phyloP scores from a whole-genome alignment of 2,888 invertebrate species.

The Hydroisotoma schaefferi region DNA sequence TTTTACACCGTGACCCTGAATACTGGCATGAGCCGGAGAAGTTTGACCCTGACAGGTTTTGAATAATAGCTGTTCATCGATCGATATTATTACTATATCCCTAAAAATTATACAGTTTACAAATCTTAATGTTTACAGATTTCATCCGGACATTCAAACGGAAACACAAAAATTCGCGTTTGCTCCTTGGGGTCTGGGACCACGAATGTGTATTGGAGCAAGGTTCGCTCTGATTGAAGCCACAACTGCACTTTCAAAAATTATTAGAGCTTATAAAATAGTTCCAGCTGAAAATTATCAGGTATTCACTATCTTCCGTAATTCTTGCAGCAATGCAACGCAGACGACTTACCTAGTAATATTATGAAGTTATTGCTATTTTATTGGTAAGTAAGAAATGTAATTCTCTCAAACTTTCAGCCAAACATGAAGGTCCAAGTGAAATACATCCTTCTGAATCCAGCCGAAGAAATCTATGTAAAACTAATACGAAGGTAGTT shows the following conservation, averaged over 20 bases:
- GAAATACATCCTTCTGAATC: constrained; percentile 46
- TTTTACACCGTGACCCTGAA: constrained; percentile 44
- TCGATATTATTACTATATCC: not conserved
- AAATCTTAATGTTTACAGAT: constrained; percentile 16
- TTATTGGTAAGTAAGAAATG: no score
- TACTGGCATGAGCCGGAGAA: constrained; percentile 47
- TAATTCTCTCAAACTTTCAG: constrained; percentile 26
- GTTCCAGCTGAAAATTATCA: constrained; percentile 37
- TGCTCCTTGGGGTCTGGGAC: constrained; percentile 45
- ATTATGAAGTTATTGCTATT: no score
- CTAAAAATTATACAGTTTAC: not conserved
- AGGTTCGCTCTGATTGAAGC: constrained; percentile 48
- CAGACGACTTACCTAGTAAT: no score
- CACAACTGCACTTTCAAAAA: constrained; percentile 43
- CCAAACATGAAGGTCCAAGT: constrained; percentile 42
- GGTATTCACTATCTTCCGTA: no score
- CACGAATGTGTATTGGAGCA: constrained; percentile 47
- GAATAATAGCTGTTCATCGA: not conserved
- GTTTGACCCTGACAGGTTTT: constrained; percentile 39
- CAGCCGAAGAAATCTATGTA: constrained; percentile 46
- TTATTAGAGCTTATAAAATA: constrained; percentile 39
- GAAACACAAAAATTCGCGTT: constrained; percentile 47
- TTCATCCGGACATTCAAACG: constrained; percentile 45
- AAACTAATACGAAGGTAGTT: constrained; percentile 33
- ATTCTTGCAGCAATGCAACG: no score